These are phyloP conservation scores for Phoxinus dragarum DNA, from an alignment of 2,797 vertebrate species.

Conservation along the genomic window DNA sequence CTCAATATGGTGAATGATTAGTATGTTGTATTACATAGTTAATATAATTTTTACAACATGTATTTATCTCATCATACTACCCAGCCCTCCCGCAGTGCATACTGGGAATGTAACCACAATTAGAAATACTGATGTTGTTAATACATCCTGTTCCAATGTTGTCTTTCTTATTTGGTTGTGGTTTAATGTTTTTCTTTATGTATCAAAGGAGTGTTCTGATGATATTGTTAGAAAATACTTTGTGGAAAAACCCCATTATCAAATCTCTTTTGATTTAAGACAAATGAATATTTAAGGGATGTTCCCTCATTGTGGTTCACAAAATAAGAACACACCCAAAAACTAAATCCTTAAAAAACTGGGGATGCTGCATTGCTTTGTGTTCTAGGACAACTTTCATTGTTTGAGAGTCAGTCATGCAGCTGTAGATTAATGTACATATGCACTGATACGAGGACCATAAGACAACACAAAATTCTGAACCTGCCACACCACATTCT, in stretches of 20 bases:
- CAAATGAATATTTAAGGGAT: not conserved
- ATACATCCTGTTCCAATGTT: not conserved
- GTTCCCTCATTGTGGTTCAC: not conserved
- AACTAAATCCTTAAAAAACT: not conserved
- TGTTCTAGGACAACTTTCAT: not conserved
- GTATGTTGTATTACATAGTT: too few relatives aligned
- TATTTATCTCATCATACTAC: too few relatives aligned
- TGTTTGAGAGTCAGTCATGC: not conserved
- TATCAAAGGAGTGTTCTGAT: not conserved
- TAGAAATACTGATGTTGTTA: not conserved
- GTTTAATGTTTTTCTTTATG: too few relatives aligned
- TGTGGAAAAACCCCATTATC: not conserved
- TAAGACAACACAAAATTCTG: not conserved
- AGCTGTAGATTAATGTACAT: not conserved
- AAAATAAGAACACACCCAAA: slow-evolving; percentile 1
- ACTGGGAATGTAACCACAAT: not conserved
- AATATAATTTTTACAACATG: too few relatives aligned
- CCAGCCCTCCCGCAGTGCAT: too few relatives aligned
- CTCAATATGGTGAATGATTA: too few relatives aligned
- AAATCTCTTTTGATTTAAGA: not conserved
- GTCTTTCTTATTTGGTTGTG: not conserved
- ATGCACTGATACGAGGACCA: not conserved
- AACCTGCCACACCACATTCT: not conserved
- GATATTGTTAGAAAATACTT: slow-evolving; percentile 2
- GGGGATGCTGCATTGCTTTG: not conserved